Evolutionary conservation across 1,140 invertebrate genomes (phyloP).

Genomic region (Panagrolaimus sp.): DNA sequence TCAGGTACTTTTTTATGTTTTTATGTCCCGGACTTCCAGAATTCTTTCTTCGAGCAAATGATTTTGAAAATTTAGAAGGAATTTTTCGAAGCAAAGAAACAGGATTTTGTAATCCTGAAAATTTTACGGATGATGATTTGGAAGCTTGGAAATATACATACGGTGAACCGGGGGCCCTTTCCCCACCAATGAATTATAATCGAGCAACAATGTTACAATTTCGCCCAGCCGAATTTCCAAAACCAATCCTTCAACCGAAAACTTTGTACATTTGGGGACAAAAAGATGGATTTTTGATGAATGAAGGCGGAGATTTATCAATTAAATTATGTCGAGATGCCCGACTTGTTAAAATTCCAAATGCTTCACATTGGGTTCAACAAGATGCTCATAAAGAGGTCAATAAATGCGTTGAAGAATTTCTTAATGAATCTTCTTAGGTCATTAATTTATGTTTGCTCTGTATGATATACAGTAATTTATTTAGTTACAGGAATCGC

Average conservation of each 20-base stretch:
- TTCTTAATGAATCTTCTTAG: constrained; percentile 62
- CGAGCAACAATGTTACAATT: constrained; percentile 49
- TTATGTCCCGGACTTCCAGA: constrained; percentile 72
- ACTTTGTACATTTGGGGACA: constrained; percentile 68
- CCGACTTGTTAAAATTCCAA: constrained; percentile 68
- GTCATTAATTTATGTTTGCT: no score
- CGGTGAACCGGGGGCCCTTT: constrained; percentile 67
- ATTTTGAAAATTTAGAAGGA: constrained; percentile 67
- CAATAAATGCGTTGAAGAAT: constrained; percentile 69
- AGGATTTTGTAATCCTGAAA: constrained; percentile 47
- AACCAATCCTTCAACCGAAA: constrained; percentile 60
- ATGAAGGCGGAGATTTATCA: constrained; percentile 67
- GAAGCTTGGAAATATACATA: constrained; percentile 75
- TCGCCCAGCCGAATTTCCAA: constrained; percentile 9
- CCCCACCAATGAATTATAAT: constrained; percentile 74
- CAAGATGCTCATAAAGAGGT: constrained; percentile 70
- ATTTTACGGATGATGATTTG: constrained; percentile 65
- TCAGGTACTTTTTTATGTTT: constrained; percentile 72
- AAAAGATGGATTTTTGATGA: constrained; percentile 67
- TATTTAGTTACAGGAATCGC: no score
- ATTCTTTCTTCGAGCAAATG: constrained; percentile 66
- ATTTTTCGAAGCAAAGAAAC: constrained; percentile 64
- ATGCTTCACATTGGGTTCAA: constrained; percentile 71
- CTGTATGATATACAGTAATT: no score
- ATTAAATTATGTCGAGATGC: constrained; percentile 68